phyloP scores from a whole-genome alignment of 2,113 vertebrate species.

The Scortum barcoo region DNA sequence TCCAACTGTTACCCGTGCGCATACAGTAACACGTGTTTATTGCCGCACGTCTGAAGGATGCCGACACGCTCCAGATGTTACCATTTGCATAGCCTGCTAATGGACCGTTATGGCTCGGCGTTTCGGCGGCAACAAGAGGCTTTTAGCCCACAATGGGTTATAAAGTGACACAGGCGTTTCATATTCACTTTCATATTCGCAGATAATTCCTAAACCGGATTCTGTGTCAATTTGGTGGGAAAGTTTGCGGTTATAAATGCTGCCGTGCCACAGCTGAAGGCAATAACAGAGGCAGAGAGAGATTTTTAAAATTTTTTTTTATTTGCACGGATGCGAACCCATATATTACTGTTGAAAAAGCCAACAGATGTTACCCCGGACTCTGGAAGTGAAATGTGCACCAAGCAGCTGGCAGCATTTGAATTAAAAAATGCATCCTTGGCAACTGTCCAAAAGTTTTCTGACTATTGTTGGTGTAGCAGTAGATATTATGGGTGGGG shows the following conservation, averaged over 20 bases:
- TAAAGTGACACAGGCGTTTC: slow-evolving; percentile 27
- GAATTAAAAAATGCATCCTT: background rate
- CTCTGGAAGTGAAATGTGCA: background rate
- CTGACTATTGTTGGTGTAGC: background rate
- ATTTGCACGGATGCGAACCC: background rate
- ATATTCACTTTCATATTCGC: background rate
- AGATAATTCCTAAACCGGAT: background rate
- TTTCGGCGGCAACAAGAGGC: slow-evolving; percentile 14
- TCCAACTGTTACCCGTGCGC: slow-evolving; percentile 24
- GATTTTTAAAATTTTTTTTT: too few relatives aligned
- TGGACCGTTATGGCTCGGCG: background rate
- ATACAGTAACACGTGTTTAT: background rate
- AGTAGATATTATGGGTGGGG: background rate
- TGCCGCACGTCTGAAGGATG: slow-evolving; percentile 1
- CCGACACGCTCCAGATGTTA: slow-evolving; percentile 44
- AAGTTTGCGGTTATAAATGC: background rate
- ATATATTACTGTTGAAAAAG: background rate
- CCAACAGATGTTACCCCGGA: background rate
- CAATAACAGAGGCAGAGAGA: background rate
- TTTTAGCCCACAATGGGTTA: slow-evolving; percentile 2
- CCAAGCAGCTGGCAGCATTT: background rate
- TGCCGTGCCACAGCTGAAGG: background rate
- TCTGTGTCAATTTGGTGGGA: background rate
- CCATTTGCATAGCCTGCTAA: slow-evolving; percentile 35
- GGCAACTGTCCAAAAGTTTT: background rate